These are phyloP conservation scores for Rhinophrynus dorsalis DNA, from an alignment of 2,797 vertebrate genomes.

Conservation along the genomic window DNA sequence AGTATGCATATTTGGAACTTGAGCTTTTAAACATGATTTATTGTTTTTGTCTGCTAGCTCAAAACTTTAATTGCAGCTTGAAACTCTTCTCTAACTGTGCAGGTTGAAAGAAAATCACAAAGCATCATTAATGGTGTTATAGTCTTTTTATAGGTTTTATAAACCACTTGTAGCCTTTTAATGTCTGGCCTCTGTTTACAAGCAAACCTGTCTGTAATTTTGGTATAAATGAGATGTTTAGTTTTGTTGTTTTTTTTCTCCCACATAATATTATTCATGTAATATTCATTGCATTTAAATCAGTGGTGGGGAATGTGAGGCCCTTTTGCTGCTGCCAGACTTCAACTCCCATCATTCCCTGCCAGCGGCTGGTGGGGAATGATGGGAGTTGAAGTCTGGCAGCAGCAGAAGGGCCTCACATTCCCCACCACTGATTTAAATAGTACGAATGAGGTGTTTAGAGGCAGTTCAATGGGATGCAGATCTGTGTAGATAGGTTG, in stretches of 20 bases:
- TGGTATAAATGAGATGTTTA: slow-evolving; percentile 28
- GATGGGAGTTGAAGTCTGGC: too few relatives aligned
- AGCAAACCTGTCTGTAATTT: slow-evolving; percentile 18
- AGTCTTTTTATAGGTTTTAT: slow-evolving; percentile 80
- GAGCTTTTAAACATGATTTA: slow-evolving; percentile 66
- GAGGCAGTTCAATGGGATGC: background rate
- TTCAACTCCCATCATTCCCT: too few relatives aligned
- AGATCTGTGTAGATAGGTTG: background rate
- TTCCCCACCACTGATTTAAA: too few relatives aligned
- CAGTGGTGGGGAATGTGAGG: too few relatives aligned
- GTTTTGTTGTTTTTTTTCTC: too few relatives aligned
- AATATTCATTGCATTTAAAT: too few relatives aligned
- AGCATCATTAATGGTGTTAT: slow-evolving; percentile 68
- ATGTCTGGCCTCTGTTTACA: slow-evolving; percentile 65
- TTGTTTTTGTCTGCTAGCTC: slow-evolving; percentile 64
- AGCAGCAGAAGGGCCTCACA: background rate
- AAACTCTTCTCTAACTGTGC: slow-evolving; percentile 61
- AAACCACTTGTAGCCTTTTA: slow-evolving; percentile 76
- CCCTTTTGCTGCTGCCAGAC: too few relatives aligned
- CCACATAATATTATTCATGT: too few relatives aligned
- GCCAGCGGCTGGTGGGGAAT: too few relatives aligned
- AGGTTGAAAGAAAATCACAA: slow-evolving; percentile 53
- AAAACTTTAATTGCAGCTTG: slow-evolving; percentile 61
- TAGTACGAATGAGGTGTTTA: background rate
- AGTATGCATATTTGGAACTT: slow-evolving; percentile 60